A percentile compares a stretch with the other conserved stretches of the same genome.
Evolutionary conservation across 2,888 invertebrate genomes (phyloP).

Genomic region (Acronicta leporina): DNA sequence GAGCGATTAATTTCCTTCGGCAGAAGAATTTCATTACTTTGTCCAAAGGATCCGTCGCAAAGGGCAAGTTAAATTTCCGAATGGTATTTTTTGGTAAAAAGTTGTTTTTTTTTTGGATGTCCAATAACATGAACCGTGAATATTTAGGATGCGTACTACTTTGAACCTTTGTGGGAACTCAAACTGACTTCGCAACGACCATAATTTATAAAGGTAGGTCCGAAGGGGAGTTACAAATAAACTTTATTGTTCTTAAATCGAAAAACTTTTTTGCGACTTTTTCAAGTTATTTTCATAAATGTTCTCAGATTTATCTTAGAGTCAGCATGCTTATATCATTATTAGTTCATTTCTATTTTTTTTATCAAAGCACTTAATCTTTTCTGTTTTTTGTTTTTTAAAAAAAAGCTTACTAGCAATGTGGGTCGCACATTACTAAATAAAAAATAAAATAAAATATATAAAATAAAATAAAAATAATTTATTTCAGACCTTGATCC

Average conservation of each 20-base stretch:
- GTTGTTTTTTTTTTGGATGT: conserved; percentile 24
- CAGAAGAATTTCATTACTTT: conserved; percentile 62
- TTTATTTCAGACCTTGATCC: too few relatives aligned
- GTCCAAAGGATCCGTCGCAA: conserved; percentile 49
- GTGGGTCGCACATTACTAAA: too few relatives aligned
- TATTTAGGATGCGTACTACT: conserved; percentile 2
- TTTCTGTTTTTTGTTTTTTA: too few relatives aligned
- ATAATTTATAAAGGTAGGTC: conserved; percentile 21
- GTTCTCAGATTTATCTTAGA: conserved; percentile 10
- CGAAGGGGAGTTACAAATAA: conserved; percentile 40
- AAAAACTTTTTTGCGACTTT: conserved; percentile 59
- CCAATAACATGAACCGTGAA: conserved; percentile 15
- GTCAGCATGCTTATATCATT: conserved; percentile 7
- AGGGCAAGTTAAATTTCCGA: conserved; percentile 37
- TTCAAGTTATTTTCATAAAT: conserved; percentile 6
- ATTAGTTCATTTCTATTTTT: conserved; percentile 11
- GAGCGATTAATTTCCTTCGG: conserved; percentile 60
- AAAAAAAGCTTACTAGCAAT: too few relatives aligned
- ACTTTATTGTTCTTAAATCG: conserved; percentile 34
- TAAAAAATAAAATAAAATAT: too few relatives aligned
- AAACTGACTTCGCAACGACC: conserved; percentile 4
- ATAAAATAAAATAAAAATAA: too few relatives aligned
- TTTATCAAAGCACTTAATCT: neutral
- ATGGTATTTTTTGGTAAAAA: conserved; percentile 22
- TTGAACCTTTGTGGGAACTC: conserved; percentile 6